Percentiles rank a stretch among this genome's conserved stretches.
phyloP scores from a whole-genome alignment of 2,888 invertebrate genomes.

The Dendrolimus pini region DNA sequence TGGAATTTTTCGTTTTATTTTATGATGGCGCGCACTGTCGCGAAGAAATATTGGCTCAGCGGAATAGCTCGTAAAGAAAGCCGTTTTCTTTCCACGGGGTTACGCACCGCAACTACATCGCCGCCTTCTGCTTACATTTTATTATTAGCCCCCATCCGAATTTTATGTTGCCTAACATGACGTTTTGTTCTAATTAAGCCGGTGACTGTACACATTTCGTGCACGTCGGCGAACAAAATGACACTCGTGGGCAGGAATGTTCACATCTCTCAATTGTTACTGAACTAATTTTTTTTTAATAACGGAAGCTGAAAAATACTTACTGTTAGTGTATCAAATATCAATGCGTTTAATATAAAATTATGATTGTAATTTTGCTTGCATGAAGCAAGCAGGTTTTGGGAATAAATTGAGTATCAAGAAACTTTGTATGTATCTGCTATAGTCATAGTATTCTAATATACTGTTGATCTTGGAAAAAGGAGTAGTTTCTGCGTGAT shows the following conservation, averaged over 20 bases:
- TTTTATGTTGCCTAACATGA: constrained; percentile 26
- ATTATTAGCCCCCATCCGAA: constrained; percentile 42
- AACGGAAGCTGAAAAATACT: too few relatives aligned
- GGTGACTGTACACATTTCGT: not conserved
- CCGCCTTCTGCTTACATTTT: constrained; percentile 48
- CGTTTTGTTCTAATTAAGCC: not conserved
- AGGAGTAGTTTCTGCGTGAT: too few relatives aligned
- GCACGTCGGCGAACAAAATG: not conserved
- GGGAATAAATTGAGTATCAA: too few relatives aligned
- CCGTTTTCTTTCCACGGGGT: constrained; percentile 67
- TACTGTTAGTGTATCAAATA: too few relatives aligned
- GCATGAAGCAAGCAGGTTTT: too few relatives aligned
- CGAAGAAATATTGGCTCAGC: constrained; percentile 75
- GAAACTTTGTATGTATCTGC: too few relatives aligned
- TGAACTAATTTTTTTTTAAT: too few relatives aligned
- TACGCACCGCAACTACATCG: constrained; percentile 65
- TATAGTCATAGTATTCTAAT: too few relatives aligned
- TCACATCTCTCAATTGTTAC: too few relatives aligned
- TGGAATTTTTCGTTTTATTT: constrained; percentile 77
- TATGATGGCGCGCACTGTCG: constrained; percentile 75
- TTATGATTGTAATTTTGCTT: too few relatives aligned
- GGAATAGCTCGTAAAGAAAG: constrained; percentile 76
- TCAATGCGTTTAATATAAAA: too few relatives aligned
- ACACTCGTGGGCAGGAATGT: not conserved
- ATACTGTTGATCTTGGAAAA: too few relatives aligned